phyloP scores from a whole-genome alignment of 1,140 invertebrate genomes.

The Eumaeus atala region DNA sequence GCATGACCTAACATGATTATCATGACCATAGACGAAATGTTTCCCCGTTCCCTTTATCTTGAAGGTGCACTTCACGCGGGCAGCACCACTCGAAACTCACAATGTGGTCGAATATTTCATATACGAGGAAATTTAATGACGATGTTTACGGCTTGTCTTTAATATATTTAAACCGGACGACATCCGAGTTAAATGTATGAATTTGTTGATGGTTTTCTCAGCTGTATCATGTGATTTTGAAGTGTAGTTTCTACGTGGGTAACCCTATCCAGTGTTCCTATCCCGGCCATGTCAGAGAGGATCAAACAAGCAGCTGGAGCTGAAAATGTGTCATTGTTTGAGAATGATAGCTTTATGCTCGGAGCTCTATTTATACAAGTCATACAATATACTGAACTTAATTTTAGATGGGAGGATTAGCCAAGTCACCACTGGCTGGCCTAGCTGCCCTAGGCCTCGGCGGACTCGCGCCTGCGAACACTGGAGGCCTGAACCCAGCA shows the following conservation, averaged over 20 bases:
- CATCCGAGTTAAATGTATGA: constrained; percentile 12
- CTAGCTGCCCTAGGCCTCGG: constrained; percentile 89
- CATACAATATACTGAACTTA: constrained; percentile 5
- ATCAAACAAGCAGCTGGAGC: constrained; percentile 71
- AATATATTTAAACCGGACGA: neutral
- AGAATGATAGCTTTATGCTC: constrained; percentile 9
- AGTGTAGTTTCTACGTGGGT: constrained; percentile 59
- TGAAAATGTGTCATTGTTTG: constrained; percentile 25
- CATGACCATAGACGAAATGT: constrained; percentile 40
- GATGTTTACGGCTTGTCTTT: neutral
- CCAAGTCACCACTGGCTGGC: constrained; percentile 89
- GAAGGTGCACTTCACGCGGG: constrained; percentile 55
- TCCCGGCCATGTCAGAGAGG: constrained; percentile 76
- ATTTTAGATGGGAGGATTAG: constrained; percentile 86
- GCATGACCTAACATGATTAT: constrained; percentile 59
- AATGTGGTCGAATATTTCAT: constrained; percentile 52
- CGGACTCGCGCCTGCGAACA: constrained; percentile 86
- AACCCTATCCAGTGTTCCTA: constrained; percentile 68
- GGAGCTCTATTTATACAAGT: too few relatives aligned
- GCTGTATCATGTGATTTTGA: constrained; percentile 24
- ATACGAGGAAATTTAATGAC: constrained; percentile 29
- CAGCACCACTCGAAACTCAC: constrained; percentile 72
- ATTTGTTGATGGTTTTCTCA: neutral
- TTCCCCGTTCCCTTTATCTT: constrained; percentile 28
- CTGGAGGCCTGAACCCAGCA: constrained; percentile 90